Conservation (phyloP, 1,140 invertebrate genomes). For the Pemphigus obesinymphae region DNA sequence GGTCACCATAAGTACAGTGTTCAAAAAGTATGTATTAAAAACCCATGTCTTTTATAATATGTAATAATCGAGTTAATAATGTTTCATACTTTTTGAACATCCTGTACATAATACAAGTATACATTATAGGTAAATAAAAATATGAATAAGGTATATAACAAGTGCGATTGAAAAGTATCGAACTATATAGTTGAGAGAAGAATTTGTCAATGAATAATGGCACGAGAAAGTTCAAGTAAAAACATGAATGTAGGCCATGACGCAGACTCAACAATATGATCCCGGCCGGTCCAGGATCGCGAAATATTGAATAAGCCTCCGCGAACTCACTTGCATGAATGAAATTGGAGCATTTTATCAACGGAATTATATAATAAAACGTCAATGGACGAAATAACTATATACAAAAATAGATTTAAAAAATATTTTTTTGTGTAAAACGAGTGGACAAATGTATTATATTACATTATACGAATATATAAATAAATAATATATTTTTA, state of each 20-base stretch:
- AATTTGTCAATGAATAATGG: slow-evolving; percentile 23
- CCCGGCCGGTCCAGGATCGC: slow-evolving; percentile 3
- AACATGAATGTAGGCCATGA: slow-evolving; percentile 33
- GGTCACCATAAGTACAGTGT: too few species aligned
- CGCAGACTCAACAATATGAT: slow-evolving; percentile 30
- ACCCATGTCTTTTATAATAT: too few species aligned
- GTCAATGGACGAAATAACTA: background rate
- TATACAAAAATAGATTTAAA: background rate
- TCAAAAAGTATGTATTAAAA: too few species aligned
- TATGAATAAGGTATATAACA: background rate
- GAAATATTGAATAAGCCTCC: slow-evolving; percentile 35
- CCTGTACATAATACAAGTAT: too few species aligned
- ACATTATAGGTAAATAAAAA: background rate
- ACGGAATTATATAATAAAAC: background rate
- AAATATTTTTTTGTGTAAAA: background rate
- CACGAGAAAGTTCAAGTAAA: background rate
- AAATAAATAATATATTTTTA: too few species aligned
- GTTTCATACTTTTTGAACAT: too few species aligned
- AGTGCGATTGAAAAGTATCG: background rate
- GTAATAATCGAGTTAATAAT: too few species aligned
- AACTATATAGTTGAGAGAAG: background rate
- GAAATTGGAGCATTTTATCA: slow-evolving; percentile 3
- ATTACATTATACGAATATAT: too few species aligned
- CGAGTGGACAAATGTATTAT: background rate
- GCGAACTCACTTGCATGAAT: slow-evolving; percentile 10